Evolutionary conservation across 2,888 invertebrate genomes (phyloP).

Genomic region (Melikaiella ostensackeni): DNA sequence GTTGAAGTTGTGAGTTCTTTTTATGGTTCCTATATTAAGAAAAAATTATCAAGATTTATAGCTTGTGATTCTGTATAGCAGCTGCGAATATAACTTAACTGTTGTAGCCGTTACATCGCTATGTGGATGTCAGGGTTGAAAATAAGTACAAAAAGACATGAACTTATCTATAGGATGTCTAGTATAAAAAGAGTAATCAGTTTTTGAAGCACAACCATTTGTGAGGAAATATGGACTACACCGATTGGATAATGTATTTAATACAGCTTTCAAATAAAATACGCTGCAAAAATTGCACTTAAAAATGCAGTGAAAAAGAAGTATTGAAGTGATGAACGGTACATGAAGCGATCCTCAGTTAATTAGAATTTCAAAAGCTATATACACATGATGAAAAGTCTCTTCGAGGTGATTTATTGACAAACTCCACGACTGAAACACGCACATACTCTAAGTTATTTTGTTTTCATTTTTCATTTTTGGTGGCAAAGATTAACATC

Average conservation of each 20-base stretch:
- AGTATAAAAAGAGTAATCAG: conserved; percentile 4
- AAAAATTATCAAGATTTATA: conserved; percentile 38
- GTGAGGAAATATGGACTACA: too few species aligned
- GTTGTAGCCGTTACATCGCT: conserved; percentile 13
- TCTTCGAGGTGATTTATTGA: neutral
- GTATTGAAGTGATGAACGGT: neutral
- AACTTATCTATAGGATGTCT: neutral
- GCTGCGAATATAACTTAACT: neutral
- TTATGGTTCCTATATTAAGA: neutral
- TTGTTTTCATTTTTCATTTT: neutral
- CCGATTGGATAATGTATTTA: too few species aligned
- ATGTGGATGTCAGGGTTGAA: neutral
- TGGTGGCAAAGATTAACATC: conserved; percentile 13
- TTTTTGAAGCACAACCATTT: neutral
- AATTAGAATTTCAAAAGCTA: conserved; percentile 5
- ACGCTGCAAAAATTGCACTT: neutral
- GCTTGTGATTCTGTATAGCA: neutral
- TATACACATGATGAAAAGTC: too few species aligned
- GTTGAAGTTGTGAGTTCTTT: neutral
- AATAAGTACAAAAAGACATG: conserved; percentile 18
- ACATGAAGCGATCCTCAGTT: neutral
- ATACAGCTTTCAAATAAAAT: neutral
- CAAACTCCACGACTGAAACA: neutral
- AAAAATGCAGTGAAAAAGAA: neutral
- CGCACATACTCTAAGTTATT: conserved; percentile 2